Conservation (phyloP, 2,113 vertebrate genomes). For the Sus scrofa region DNA sequence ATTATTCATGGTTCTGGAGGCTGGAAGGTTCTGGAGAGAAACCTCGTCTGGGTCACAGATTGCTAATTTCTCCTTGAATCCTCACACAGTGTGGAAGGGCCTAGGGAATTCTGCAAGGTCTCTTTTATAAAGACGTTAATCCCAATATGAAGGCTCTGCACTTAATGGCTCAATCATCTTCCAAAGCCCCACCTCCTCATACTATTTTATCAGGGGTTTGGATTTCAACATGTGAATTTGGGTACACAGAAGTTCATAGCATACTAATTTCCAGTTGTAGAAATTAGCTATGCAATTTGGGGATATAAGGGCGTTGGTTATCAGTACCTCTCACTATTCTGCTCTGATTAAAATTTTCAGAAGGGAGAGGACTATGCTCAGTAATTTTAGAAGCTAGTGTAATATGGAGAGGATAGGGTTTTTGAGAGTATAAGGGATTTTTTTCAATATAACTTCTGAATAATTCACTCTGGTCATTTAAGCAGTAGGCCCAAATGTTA, state of each 20-base stretch:
- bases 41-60: background rate
- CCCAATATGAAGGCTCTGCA: background rate
- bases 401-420: background rate
- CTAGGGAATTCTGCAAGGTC: background rate
- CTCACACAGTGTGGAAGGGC: too few species aligned
- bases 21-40: background rate
- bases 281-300: background rate
- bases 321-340: background rate
- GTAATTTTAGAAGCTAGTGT: background rate
- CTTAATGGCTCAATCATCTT: background rate
- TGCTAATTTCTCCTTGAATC: background rate
- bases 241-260: too few species aligned
- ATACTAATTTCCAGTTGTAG: background rate
- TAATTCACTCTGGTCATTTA: conserved; percentile 41
- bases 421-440: background rate
- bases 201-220: background rate
- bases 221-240: background rate
- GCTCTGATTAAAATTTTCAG: background rate
- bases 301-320: background rate
- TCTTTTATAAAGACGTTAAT: background rate
- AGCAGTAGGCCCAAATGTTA: background rate
- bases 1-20: background rate
- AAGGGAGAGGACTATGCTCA: background rate
- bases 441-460: conserved; percentile 1
- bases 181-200: background rate